Evolutionary conservation across 1,140 invertebrate genomes (phyloP).

Genomic region (Triops longicaudatus): DNA sequence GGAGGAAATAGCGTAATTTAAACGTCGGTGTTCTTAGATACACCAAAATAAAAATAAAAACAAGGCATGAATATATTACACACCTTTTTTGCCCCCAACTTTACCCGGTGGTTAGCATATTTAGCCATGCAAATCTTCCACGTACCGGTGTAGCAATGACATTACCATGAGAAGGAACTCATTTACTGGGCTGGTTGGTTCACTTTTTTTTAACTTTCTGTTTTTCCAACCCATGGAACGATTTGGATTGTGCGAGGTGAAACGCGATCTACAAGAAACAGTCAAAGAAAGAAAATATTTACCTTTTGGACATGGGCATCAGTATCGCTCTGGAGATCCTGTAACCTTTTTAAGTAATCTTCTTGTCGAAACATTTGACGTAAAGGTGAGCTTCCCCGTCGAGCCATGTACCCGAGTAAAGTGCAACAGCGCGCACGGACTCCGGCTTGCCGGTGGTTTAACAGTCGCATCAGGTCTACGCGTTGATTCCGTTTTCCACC

Average conservation of each 20-base stretch:
- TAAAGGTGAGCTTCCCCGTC: neutral
- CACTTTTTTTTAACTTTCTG: no score
- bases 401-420: slow-evolving; percentile 19
- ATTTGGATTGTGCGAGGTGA: no score
- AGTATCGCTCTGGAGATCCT: neutral
- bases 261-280: neutral
- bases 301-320: neutral
- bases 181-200: no score
- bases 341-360: neutral
- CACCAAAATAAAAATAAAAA: no score
- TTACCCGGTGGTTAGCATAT: neutral
- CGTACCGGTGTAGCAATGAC: neutral
- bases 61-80: no score
- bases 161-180: no score
- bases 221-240: no score
- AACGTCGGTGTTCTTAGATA: no score
- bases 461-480: slow-evolving; percentile 23
- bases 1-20: no score
- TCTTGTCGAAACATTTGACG: slow-evolving; percentile 3
- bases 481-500: neutral
- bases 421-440: slow-evolving; percentile 27
- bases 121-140: neutral
- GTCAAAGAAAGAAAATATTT: neutral
- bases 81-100: neutral
- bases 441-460: slow-evolving; percentile 19